Conservation (phyloP, 2,113 vertebrate species). For the Macquaria australasica region DNA sequence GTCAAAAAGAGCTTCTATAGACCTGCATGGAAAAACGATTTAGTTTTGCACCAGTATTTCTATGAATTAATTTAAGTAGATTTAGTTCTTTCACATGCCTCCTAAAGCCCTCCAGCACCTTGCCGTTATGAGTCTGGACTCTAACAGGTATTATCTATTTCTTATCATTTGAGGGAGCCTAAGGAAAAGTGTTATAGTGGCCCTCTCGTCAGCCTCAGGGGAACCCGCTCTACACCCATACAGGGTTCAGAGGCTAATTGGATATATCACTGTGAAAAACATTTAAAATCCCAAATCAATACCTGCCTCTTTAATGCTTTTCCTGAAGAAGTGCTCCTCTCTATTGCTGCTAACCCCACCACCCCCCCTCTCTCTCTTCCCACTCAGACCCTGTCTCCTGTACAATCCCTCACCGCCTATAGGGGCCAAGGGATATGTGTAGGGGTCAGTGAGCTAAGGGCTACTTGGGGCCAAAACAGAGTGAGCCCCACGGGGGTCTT, state of each 20-base stretch:
- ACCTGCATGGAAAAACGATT: constrained; percentile 3
- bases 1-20: constrained; percentile 14
- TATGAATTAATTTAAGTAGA: constrained; percentile 36
- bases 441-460: constrained; percentile 76
- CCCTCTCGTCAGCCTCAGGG: constrained; percentile 65
- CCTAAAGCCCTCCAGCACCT: constrained; percentile 26
- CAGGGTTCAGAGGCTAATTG: constrained; percentile 86
- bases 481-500: constrained; percentile 72
- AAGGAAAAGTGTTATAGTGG: constrained; percentile 62
- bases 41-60: constrained; percentile 7
- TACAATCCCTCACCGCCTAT: constrained; percentile 76
- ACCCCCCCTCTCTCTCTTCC: neutral
- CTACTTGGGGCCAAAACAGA: constrained; percentile 63
- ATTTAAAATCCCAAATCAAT: constrained; percentile 87
- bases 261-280: constrained; percentile 85
- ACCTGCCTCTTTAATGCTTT: constrained; percentile 85
- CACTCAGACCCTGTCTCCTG: constrained; percentile 59
- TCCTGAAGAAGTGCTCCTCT: constrained; percentile 81
- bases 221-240: constrained; percentile 74
- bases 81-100: constrained; percentile 45
- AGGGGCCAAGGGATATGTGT: constrained; percentile 66
- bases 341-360: constrained; percentile 67
- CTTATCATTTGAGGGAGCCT: constrained; percentile 60
- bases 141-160: constrained; percentile 76
- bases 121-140: constrained; percentile 49